Base-by-base conservation (phyloP, 2,888 invertebrate species). In the Eupithecia inturbata region DNA sequence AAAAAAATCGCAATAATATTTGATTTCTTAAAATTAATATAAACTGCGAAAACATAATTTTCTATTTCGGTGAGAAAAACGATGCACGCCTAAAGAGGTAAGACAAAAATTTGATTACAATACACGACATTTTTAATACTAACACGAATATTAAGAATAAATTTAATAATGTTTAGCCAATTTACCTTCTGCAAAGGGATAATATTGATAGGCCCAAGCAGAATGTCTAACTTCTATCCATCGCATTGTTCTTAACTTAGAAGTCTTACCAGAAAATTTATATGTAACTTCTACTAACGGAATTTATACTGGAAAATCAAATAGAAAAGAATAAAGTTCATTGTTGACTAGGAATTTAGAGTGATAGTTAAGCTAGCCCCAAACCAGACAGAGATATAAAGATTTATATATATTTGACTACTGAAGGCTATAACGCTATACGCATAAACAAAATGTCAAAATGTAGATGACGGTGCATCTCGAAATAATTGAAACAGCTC, bases 121-220 rank as follows among this genome's bases (percentile, higher is more conserved):
- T 62, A 62, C 31, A 62, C 62, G 31, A 19, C 31, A 62, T 22
- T 36, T 36, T 6, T 45, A 41, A 16, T 36, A 63, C 63, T 28
- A 33, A 64, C 64, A 64, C 64, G 64, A 63, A 64, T 33, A 64
- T 31, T 62, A 7, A 31, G 62, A 31, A 19, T 26, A 26, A 12
- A 12, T 12, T 31, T 36, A 36, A 31, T 33, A 63, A 63, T 64
- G 33, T 36, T 36, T 64, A 64, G 64, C 64, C 64, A 64, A 36
- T 12, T 64, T n/a, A 64, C 10, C 10, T n/a, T 19, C 7, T 31
- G 31, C 36, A 10, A 49, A 49, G 6, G 49, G 49, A 10, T n/a
- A 45, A 22, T n/a, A 53, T 53, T 22, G 22, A 53, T n/a, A 22
- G 22, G 10, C n/a, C n/a, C 7, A 45, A 45, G 7, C 45, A 7